phyloP scores from a whole-genome alignment of 2,797 vertebrate genomes.

The Rachycentron canadum region DNA sequence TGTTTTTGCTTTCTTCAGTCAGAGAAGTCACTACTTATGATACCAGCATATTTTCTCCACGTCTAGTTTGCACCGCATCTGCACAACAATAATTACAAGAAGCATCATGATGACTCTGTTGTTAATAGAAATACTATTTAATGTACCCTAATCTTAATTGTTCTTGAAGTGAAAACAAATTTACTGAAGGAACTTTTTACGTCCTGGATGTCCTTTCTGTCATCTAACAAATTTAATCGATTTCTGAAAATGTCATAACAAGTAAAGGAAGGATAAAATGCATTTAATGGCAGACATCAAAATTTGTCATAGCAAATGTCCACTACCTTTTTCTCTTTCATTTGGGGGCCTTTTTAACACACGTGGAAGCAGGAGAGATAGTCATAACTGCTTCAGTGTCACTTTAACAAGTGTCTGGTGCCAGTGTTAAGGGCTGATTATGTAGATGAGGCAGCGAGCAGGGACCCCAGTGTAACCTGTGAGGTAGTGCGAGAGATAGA shows the following conservation, averaged over 20 bases:
- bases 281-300: not conserved
- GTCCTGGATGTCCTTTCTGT: not conserved
- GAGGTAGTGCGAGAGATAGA: slow-evolving; percentile 11
- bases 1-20: not conserved
- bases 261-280: not conserved
- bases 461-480: slow-evolving; percentile 36
- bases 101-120: slow-evolving; percentile 13
- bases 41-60: not conserved
- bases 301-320: not conserved
- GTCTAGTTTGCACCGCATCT: slow-evolving; percentile 14
- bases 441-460: slow-evolving; percentile 44
- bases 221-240: slow-evolving; percentile 2
- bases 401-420: slow-evolving; percentile 43
- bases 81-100: slow-evolving; percentile 22
- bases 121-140: slow-evolving; percentile 21
- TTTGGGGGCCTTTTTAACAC: slow-evolving; percentile 2
- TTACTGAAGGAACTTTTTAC: not conserved
- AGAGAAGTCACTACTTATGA: not conserved
- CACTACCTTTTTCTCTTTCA: slow-evolving; percentile 5
- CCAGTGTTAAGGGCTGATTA: slow-evolving; percentile 43
- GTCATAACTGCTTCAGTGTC: slow-evolving; percentile 27
- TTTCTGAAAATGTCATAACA: slow-evolving; percentile 11
- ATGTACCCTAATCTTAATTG: slow-evolving; percentile 7
- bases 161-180: slow-evolving; percentile 12
- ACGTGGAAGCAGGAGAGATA: slow-evolving; percentile 4